phyloP scores from a whole-genome alignment of 2,797 vertebrate genomes.

The Sebastes nivosus region DNA sequence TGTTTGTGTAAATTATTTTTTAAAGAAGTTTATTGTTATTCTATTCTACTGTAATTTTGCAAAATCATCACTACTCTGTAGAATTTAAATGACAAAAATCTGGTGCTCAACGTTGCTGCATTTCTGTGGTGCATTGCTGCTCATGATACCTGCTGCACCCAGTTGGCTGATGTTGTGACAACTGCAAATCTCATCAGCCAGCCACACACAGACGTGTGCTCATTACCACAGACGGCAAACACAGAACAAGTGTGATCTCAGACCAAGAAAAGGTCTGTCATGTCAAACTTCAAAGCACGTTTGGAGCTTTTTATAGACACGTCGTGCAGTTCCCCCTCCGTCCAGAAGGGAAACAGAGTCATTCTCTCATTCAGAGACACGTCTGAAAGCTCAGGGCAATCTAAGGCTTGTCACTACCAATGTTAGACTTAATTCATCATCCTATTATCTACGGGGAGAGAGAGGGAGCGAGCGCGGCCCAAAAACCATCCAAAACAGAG shows the following conservation, averaged over 20 bases:
- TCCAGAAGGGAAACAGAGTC: conserved; percentile 43
- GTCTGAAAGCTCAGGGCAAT: conserved; percentile 67
- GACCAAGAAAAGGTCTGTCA: conserved; percentile 3
- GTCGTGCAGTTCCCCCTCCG: conserved; percentile 28
- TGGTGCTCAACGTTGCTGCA: neutral
- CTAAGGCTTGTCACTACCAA: conserved; percentile 73
- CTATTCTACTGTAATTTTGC: neutral
- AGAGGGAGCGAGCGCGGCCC: conserved; percentile 18
- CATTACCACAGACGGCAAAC: neutral
- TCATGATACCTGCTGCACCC: neutral
- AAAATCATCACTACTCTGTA: neutral
- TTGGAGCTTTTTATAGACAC: conserved; percentile 11
- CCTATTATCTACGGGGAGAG: conserved; percentile 63
- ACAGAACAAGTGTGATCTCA: neutral
- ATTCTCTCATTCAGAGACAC: conserved; percentile 51
- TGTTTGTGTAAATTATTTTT: neutral
- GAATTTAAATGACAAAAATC: neutral
- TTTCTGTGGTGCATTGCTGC: neutral
- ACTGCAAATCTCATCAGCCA: neutral
- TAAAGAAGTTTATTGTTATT: neutral
- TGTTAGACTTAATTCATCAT: conserved; percentile 77
- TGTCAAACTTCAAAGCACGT: conserved; percentile 22
- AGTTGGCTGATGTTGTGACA: neutral
- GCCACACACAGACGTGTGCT: neutral
- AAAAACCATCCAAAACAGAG: conserved; percentile 37